Percentiles rank a stretch among this genome's conserved stretches.
phyloP scores from a whole-genome alignment of 2,797 vertebrate species.

The Enteromius viviparus region DNA sequence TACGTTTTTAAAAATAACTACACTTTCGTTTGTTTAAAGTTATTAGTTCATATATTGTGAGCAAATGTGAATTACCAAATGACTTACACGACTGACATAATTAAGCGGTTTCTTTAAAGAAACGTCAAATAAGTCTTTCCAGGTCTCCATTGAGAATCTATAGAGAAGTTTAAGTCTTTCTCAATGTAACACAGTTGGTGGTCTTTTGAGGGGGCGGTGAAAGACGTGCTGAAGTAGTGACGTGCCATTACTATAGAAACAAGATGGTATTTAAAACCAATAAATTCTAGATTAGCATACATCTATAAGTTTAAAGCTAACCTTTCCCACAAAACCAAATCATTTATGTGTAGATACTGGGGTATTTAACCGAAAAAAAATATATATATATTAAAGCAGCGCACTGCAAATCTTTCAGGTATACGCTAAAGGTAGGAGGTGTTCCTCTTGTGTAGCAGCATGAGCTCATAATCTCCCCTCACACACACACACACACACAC shows the following conservation, averaged over 20 bases:
- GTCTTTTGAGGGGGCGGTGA: neutral
- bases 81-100: neutral
- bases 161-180: neutral
- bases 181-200: neutral
- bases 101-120: neutral
- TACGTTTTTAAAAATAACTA: neutral
- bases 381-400: slow-evolving; percentile 50
- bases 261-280: slow-evolving; percentile 61
- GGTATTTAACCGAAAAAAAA: slow-evolving; percentile 54
- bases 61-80: neutral
- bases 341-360: slow-evolving; percentile 63
- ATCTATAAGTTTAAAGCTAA: slow-evolving; percentile 42
- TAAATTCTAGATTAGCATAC: slow-evolving; percentile 65
- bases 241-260: slow-evolving; percentile 72
- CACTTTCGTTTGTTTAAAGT: neutral
- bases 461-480: slow-evolving; percentile 40
- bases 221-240: neutral
- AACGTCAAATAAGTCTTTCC: neutral
- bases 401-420: slow-evolving; percentile 70
- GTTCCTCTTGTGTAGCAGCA: slow-evolving; percentile 39
- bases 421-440: slow-evolving; percentile 45
- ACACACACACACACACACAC: slow-evolving; percentile 7
- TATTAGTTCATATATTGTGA: neutral
- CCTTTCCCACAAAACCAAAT: slow-evolving; percentile 63
- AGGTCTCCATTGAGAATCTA: neutral